Evolutionary conservation across 2,888 invertebrate species (phyloP).

Genomic region (Chymomyza amoena): DNA sequence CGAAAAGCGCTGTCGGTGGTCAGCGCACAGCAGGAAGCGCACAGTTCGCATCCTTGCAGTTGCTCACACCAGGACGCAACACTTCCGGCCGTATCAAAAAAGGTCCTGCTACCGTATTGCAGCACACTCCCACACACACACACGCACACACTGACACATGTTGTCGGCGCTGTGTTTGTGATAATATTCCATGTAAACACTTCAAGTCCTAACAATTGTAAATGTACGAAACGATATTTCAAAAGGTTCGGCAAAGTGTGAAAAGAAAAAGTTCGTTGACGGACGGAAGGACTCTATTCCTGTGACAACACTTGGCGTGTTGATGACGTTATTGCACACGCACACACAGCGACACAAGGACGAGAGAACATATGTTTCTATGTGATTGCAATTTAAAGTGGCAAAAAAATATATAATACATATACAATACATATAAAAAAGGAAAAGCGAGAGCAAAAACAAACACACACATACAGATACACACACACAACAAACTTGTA

Average conservation of each 20-base stretch:
- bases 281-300: neutral
- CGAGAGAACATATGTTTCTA: neutral
- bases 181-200: slow-evolving; percentile 59
- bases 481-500: neutral
- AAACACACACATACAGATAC: neutral
- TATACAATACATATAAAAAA: neutral
- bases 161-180: slow-evolving; percentile 22
- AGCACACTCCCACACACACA: slow-evolving; percentile 7
- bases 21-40: slow-evolving; percentile 15
- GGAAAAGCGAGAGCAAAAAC: neutral
- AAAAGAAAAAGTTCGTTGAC: slow-evolving; percentile 31
- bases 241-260: slow-evolving; percentile 47
- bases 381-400: neutral
- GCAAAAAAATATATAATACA: neutral
- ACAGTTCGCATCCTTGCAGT: slow-evolving; percentile 29
- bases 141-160: slow-evolving; percentile 1
- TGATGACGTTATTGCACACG: slow-evolving; percentile 62
- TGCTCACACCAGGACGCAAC: slow-evolving; percentile 33
- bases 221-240: slow-evolving; percentile 50
- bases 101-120: slow-evolving; percentile 21
- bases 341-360: slow-evolving; percentile 21
- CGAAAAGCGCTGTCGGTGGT: slow-evolving; percentile 10
- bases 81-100: slow-evolving; percentile 27
- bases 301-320: slow-evolving; percentile 42
- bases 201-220: slow-evolving; percentile 58